Percentiles rank a stretch among this genome's conserved stretches.
These are phyloP conservation scores for Crioceris asparagi DNA, from an alignment of 2,888 invertebrate genomes.

Conservation along the genomic window DNA sequence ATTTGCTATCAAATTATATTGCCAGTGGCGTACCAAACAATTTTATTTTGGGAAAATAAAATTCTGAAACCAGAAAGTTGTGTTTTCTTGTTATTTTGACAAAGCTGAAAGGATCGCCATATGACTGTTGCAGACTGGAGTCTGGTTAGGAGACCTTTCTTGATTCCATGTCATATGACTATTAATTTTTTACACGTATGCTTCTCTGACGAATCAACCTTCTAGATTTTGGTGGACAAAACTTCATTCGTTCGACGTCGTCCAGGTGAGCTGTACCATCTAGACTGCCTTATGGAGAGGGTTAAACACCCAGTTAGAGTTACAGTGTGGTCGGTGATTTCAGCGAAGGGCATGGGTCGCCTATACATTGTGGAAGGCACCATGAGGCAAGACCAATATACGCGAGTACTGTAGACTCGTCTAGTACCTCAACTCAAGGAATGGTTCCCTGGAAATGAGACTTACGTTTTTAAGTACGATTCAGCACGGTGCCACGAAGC, in stretches of 20 bases:
- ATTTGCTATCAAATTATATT: too few species aligned
- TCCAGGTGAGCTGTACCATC: conserved; percentile 2
- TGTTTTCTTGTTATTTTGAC: too few species aligned
- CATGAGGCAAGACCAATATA: conserved; percentile 17
- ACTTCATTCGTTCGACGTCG: background rate
- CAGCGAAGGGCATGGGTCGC: conserved; percentile 14
- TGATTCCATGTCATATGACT: background rate
- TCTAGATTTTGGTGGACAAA: conserved; percentile 2
- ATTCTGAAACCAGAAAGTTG: too few species aligned
- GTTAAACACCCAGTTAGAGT: conserved; percentile 13
- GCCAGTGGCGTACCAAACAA: too few species aligned
- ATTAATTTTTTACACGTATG: conserved; percentile 1
- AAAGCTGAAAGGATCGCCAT: too few species aligned
- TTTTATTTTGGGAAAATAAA: too few species aligned
- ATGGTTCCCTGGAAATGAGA: conserved; percentile 5
- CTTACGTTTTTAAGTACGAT: conserved; percentile 7
- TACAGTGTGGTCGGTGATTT: conserved; percentile 18
- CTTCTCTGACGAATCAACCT: conserved; percentile 6
- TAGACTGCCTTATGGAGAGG: conserved; percentile 4
- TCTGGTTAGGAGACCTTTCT: conserved; percentile 1
- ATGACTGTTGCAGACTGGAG: conserved; percentile 3
- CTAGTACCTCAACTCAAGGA: conserved; percentile 7
- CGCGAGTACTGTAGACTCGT: conserved; percentile 12
- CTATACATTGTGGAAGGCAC: conserved; percentile 16
- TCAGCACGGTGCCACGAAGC: conserved; percentile 9